Base-by-base conservation (phyloP, 2,113 vertebrate species). In the Proterorhinus semilunaris region DNA sequence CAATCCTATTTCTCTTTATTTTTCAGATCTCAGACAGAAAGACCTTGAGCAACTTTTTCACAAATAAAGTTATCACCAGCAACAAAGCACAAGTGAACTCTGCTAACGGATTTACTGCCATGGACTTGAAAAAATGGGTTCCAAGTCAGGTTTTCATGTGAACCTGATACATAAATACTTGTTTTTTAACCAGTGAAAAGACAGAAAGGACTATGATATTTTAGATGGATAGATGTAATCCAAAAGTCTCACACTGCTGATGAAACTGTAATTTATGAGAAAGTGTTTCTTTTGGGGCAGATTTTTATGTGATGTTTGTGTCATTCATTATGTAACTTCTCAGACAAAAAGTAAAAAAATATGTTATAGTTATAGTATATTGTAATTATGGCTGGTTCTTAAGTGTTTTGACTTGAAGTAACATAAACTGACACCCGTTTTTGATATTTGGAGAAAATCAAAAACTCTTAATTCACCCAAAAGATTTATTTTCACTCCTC, bases 311-410 rank as follows among this genome's bases (percentile, higher is more conserved):
- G 36, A n/a, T n/a, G 58, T 61, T 61, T 61, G 42, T 61, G 42
- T 13, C 10, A 44, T 43, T 61, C 42, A 61, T 61, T 15, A 43
- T 44, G 58, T 44, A 42, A 42, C 58, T 61, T 44, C 36, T 13
- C 36, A 15, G 27, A 43, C 7, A 59, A 59, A 13, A 44, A 8
- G 8, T 45, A 8, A n/a, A 8, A n/a, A 61, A 61, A n/a, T n/a
- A 61, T 61, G 58, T 45, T 45, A 61, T 61, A 16, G 58, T 61
- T 13, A 61, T 13, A 44, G 44, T 61, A 42, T 58, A 21, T 58
- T 58, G 55, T 58, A 13, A 36, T 57, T 11, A 57, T 57, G 6
- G 36, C 36, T 58, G 27, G 36, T 42, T 58, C 6, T 42, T 58
- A 44, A 44, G 36, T 44, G 36, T 8, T 15, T 44, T 43, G 57